phyloP scores from a whole-genome alignment of 2,888 invertebrate species.

The Oligia strigilis region DNA sequence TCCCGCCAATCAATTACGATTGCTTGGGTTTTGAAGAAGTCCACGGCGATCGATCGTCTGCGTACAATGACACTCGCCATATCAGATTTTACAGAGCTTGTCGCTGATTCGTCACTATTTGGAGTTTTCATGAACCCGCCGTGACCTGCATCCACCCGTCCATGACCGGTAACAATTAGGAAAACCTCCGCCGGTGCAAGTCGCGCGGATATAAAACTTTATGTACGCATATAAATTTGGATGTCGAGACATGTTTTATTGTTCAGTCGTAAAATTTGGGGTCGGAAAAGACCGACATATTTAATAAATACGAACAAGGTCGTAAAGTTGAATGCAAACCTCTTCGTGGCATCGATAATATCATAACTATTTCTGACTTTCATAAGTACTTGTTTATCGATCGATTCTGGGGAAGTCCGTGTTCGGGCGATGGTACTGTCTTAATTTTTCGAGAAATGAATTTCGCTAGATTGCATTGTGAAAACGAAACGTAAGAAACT shows the following conservation, averaged over 20 bases:
- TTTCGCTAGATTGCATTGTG: conserved; percentile 21
- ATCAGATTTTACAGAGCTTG: conserved; percentile 71
- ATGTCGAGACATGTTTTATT: conserved; percentile 91
- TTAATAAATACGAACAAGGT: conserved; percentile 90
- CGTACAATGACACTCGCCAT: conserved; percentile 67
- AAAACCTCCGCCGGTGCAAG: conserved; percentile 86
- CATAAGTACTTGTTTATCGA: conserved; percentile 67
- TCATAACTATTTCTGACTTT: conserved; percentile 82
- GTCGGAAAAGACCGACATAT: conserved; percentile 89
- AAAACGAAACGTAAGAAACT: conserved; percentile 39
- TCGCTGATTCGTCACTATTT: conserved; percentile 74
- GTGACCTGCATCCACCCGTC: conserved; percentile 75
- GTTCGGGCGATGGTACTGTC: conserved; percentile 14
- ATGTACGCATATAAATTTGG: conserved; percentile 90
- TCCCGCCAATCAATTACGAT: conserved; percentile 46
- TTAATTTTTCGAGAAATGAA: conserved; percentile 41
- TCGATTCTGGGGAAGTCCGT: conserved; percentile 55
- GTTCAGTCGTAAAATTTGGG: conserved; percentile 89
- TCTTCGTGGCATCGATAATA: conserved; percentile 87
- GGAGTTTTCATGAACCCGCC: conserved; percentile 76
- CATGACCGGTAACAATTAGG: conserved; percentile 90
- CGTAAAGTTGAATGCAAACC: conserved; percentile 88
- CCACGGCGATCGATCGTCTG: conserved; percentile 67
- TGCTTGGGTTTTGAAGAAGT: conserved; percentile 24
- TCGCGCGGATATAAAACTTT: conserved; percentile 90